Base-by-base conservation (phyloP, 2,797 vertebrate genomes). In the Bradypodion ventrale region DNA sequence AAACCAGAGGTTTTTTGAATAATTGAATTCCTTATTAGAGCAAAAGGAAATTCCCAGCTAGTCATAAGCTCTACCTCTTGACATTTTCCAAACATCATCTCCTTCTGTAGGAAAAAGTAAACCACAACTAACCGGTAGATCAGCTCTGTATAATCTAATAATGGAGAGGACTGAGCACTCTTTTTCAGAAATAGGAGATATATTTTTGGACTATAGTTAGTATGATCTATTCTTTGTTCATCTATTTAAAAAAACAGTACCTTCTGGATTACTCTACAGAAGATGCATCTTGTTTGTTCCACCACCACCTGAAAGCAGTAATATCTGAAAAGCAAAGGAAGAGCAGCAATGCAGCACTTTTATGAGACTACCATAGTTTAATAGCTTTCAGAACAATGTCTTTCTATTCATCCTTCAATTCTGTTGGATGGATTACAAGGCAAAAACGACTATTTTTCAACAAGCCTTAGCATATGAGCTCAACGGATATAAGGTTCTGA, bases 381-480 rank as follows among this genome's bases (percentile, higher is more conserved):
- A 68, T 37, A 80, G 78, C 12, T 15, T 80, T 66, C 12, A 23
- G 35, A 68, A 68, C 21, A 32, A 68, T 68, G 25, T 52, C 21
- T 80, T 80, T 56, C 49, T 66, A 37, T 49, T 69, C 78, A 69
- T 37, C 12, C 65, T 32, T 79, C 78, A 52, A 66, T 42, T 29
- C 29, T 52, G 63, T 66, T 63, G 46, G 40, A 52, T 52, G n/a
- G 77, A 66, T 66, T 44, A 66, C 63, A 40, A 44, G 70, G 42
- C 70, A 73, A 69, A 69, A 37, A 16, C n/a, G 37, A 69, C 44
- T 80, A 44, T 80, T 80, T n/a, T 78, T 80, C 49, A 56, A 78
- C 21, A 13, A 69, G 32, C 63, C 44, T 80, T 49, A 29, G 2
- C 1, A 27, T 13, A 69, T 80, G 65, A 80, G 44, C 44, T 56